Conservation (phyloP, 2,113 vertebrate species). For the Cryptotis parvus region DNA sequence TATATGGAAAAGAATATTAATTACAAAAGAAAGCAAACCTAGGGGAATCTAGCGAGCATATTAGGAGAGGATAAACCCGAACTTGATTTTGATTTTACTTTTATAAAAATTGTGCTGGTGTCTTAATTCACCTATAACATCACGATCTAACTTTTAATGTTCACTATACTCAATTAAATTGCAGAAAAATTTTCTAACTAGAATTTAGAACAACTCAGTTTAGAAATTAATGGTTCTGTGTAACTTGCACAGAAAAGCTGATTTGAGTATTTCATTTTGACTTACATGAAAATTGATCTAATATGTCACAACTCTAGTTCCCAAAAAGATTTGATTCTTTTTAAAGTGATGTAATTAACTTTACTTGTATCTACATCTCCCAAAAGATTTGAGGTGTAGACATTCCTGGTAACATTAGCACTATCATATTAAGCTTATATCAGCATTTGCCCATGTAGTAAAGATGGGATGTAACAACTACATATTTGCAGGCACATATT, state of each 20-base stretch:
- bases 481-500: background rate
- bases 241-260: constrained; percentile 63
- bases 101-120: constrained; percentile 16
- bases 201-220: constrained; percentile 38
- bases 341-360: constrained; percentile 67
- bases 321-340: constrained; percentile 67
- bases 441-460: constrained; percentile 14
- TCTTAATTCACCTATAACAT: constrained; percentile 58
- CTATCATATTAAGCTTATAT: background rate
- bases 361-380: constrained; percentile 34
- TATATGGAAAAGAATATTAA: constrained; percentile 50
- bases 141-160: constrained; percentile 56
- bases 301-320: constrained; percentile 72
- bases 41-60: constrained; percentile 16
- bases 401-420: constrained; percentile 3
- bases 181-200: constrained; percentile 45
- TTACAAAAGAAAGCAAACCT: constrained; percentile 59
- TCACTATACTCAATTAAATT: constrained; percentile 63
- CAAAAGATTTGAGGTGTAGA: constrained; percentile 38
- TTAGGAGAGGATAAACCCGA: constrained; percentile 37
- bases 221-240: constrained; percentile 66
- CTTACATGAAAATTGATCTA: constrained; percentile 69
- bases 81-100: constrained; percentile 59
- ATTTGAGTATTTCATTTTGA: constrained; percentile 65
- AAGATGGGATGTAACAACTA: constrained; percentile 23